phyloP scores from a whole-genome alignment of 2,113 vertebrate genomes.

The Prinia subflava region DNA sequence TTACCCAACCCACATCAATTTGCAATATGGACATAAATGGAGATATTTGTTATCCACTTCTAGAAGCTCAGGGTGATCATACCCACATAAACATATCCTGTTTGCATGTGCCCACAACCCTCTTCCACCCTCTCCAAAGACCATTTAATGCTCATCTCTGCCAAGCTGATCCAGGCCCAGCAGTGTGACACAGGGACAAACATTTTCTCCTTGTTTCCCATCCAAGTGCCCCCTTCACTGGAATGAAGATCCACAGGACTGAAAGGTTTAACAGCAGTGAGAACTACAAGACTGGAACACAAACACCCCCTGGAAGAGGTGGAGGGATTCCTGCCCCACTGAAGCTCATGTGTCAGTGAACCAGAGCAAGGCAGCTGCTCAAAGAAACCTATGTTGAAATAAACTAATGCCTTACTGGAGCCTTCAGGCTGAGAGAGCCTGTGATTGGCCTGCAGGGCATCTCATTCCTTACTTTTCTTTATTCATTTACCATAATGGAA shows the following conservation, averaged over 20 bases:
- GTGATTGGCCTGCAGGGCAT: neutral
- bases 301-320: neutral
- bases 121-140: neutral
- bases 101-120: neutral
- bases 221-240: accelerated
- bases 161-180: neutral
- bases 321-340: accelerated
- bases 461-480: neutral
- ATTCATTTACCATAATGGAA: slow-evolving; percentile 32
- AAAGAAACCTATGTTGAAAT: accelerated
- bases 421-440: neutral
- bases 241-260: neutral
- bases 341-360: neutral
- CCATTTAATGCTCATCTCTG: neutral
- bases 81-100: neutral
- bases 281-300: neutral
- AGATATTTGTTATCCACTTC: accelerated
- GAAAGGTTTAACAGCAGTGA: neutral
- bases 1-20: neutral
- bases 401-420: neutral
- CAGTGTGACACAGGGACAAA: neutral
- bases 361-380: neutral
- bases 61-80: neutral
- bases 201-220: neutral
- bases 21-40: neutral